Evolutionary conservation across 2,113 vertebrate genomes (phyloP), one percentile per base, ranked within the genome.

Genomic region (Bucco capensis): DNA sequence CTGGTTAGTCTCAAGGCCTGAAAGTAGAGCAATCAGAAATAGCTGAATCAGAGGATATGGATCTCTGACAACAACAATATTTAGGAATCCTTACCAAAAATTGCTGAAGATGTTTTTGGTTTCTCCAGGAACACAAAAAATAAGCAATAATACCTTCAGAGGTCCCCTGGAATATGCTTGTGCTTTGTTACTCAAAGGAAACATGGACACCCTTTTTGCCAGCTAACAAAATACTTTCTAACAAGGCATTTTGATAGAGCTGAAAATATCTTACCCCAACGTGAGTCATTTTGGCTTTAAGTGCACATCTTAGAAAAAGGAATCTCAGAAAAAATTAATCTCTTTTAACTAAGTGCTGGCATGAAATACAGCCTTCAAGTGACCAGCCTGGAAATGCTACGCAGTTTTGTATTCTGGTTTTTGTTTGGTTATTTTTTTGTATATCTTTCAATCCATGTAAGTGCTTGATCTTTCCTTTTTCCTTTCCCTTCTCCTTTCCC

Each of bases 211-310:
- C 44, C 9, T 19, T 72, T 90, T 88, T 76, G 70, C 72, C 84
- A 90, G 85, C 82, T 81, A 86, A 71, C 35, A 42, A 78, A 89
- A 94, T 88, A 70, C 50, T 64, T 33, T 89, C 69, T 73, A 94
- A 83, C 85, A 89, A 81, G 65, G 58, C 66, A 51, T 67, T 90
- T 62, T 83, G 83, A 92, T 75, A 79, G 88, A 85, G 81, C 83
- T 83, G 82, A 71, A 96, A 95, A 94, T 88, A 57, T 40, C 67
- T 86, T 82, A 74, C 85, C 79, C 6, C 5, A 6, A 72, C 80
- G 35, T 67, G 96, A 96, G 57, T 97, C 96, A 96, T 88, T 91
- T 95, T 96, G 94, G 86, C 94, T 87, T 42, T 49, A 77, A 71
- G 71, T 61, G 58, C 35, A 79, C 40, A 84, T 80, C 54, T 88